A percentile compares a stretch with the other conserved stretches of the same genome.
Conservation (phyloP, 2,797 vertebrate species). For the Paguma larvata region DNA sequence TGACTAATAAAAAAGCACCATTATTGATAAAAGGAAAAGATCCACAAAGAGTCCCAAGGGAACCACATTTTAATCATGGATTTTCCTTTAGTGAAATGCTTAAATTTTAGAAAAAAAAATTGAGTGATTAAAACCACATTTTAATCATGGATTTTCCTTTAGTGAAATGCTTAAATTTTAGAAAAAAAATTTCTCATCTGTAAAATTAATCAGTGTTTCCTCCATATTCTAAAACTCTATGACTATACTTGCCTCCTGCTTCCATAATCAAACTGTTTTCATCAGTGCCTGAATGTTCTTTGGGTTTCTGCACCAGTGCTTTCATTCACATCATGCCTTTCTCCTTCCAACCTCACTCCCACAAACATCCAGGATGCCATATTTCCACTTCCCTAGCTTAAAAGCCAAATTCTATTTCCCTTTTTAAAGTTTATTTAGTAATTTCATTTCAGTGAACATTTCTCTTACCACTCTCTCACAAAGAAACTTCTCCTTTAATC, state of each 20-base stretch:
- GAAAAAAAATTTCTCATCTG: background rate
- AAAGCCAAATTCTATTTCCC: background rate
- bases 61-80: background rate
- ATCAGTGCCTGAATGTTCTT: background rate
- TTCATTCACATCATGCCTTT: background rate
- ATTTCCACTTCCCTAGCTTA: background rate
- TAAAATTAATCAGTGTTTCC: conserved; percentile 20
- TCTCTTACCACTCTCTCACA: background rate
- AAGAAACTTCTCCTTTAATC: background rate
- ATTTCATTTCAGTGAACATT: background rate
- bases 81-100: background rate
- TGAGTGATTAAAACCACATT: no score
- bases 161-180: background rate
- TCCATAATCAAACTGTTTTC: background rate
- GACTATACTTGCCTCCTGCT: background rate
- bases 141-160: background rate
- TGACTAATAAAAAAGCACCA: background rate
- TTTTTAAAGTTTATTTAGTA: no score
- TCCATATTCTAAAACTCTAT: background rate
- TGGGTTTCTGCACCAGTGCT: background rate
- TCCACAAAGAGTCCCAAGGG: background rate
- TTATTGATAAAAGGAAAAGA: background rate
- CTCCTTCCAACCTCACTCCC: background rate
- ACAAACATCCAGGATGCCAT: background rate
- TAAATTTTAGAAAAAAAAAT: background rate